These are phyloP conservation scores for Xiphias gladius DNA, from an alignment of 2,113 vertebrate genomes.

Conservation along the genomic window DNA sequence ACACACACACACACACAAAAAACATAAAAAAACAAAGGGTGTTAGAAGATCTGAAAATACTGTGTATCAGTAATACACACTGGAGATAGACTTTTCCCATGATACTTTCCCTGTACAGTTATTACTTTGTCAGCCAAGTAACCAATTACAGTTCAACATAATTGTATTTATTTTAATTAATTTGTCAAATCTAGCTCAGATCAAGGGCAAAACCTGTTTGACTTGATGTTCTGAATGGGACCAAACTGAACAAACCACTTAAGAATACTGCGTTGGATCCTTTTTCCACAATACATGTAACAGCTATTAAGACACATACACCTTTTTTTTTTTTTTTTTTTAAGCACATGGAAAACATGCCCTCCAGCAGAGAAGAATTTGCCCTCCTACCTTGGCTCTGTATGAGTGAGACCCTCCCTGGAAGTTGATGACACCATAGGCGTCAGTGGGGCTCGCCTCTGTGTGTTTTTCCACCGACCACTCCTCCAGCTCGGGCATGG, in stretches of 20 bases:
- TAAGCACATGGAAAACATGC: not conserved
- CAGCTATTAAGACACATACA: not conserved
- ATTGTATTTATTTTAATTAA: not conserved
- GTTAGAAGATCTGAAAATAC: not conserved
- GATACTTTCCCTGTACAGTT: not conserved
- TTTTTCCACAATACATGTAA: not conserved
- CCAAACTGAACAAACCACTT: not conserved
- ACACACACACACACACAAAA: too few species aligned
- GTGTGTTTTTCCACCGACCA: slow-evolving; percentile 99
- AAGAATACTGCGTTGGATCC: not conserved
- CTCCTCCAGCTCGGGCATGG: slow-evolving; percentile 88
- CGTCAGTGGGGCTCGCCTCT: slow-evolving; percentile 94
- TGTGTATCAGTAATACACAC: not conserved
- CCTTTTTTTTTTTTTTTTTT: not conserved
- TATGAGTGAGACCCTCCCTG: slow-evolving; percentile 99
- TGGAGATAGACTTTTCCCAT: not conserved
- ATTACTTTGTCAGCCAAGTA: not conserved
- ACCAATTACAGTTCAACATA: not conserved
- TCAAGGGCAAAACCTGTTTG: not conserved
- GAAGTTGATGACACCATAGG: slow-evolving; percentile 98
- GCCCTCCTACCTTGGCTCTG: slow-evolving; percentile 92
- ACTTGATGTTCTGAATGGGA: not conserved
- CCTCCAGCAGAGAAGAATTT: not conserved
- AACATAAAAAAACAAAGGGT: not conserved
- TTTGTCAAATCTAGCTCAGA: not conserved